phyloP scores from a whole-genome alignment of 2,797 vertebrate genomes.

The Propithecus perrieri region DNA sequence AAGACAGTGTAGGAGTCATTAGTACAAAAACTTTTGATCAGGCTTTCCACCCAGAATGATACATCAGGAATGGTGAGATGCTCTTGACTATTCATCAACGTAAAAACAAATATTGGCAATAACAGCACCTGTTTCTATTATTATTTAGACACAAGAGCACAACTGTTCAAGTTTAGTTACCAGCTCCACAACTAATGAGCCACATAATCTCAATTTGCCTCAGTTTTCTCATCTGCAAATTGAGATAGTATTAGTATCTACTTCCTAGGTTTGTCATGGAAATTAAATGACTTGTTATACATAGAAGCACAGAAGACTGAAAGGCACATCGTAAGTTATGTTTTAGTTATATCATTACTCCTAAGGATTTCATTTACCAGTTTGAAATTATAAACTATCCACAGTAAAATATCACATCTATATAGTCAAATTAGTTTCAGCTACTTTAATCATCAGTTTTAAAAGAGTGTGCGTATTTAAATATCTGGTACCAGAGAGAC shows the following conservation, averaged over 20 bases:
- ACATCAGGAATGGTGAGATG: not conserved
- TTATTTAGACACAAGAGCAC: not conserved
- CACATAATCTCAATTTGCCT: not conserved
- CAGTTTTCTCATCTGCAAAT: not conserved
- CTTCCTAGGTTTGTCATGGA: not conserved
- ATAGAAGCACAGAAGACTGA: not conserved
- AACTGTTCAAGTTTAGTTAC: not conserved
- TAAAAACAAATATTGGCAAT: not conserved
- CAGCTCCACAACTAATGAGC: not conserved
- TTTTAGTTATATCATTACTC: not conserved
- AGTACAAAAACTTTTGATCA: not conserved
- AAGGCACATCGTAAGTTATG: not conserved
- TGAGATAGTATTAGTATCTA: not conserved
- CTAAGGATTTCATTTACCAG: not conserved
- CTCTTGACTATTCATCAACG: not conserved
- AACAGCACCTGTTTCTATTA: not conserved
- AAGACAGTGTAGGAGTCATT: not conserved
- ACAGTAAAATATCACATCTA: not conserved
- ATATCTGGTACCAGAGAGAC: not conserved
- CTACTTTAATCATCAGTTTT: not conserved
- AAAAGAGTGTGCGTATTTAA: not conserved
- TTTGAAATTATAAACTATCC: not conserved
- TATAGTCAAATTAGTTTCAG: not conserved
- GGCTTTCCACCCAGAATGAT: not conserved
- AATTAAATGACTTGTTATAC: not conserved